Evolutionary conservation across 1,140 invertebrate species (phyloP).

Genomic region (Paraescarpia echinospica): DNA sequence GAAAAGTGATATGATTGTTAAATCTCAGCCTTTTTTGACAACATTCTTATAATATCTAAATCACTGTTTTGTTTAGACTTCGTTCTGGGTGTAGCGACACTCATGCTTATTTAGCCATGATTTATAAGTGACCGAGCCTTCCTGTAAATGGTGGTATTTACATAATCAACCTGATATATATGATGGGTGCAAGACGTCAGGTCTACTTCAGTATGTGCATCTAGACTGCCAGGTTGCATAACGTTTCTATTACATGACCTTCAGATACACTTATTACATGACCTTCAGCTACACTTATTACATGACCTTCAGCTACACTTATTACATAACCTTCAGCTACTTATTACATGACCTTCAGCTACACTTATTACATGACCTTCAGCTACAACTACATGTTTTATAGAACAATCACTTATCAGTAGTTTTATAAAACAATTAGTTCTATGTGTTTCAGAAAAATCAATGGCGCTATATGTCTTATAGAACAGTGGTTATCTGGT

Average conservation of each 20-base stretch:
- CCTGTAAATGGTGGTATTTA: background rate
- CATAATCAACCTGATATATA: background rate
- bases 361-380: no score
- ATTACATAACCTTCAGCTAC: no score
- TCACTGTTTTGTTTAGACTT: constrained; percentile 6
- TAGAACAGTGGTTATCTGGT: background rate
- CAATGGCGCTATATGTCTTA: no score
- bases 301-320: no score
- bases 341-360: no score
- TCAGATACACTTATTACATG: no score
- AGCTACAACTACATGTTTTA: no score
- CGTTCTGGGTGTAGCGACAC: background rate
- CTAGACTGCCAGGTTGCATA: background rate
- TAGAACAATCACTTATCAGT: no score
- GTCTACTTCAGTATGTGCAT: background rate
- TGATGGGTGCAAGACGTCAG: background rate
- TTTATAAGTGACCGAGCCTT: background rate
- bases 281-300: no score
- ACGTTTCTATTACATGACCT: background rate
- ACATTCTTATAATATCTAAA: constrained; percentile 7
- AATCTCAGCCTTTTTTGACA: background rate
- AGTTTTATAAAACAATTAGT: no score
- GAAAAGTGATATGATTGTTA: background rate
- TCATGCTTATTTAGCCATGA: background rate
- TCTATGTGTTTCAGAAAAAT: no score